Base-by-base conservation (phyloP, 2,888 invertebrate genomes). In the Ennomos quercinarius region DNA sequence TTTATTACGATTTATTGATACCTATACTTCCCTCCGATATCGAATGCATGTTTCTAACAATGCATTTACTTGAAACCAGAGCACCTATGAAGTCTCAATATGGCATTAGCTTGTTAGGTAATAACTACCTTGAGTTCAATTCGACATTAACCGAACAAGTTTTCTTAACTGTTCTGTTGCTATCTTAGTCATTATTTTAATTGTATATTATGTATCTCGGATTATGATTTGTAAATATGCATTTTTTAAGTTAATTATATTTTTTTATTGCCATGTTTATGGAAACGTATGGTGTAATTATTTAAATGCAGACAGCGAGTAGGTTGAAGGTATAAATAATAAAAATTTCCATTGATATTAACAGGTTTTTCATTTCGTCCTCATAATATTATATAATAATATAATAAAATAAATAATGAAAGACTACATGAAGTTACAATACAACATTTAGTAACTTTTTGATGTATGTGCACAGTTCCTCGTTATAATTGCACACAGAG, bases 201-300 rank as follows among this genome's bases (percentile, higher is more conserved):
- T 84, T 91, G 89, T 91, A 88, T 91, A 87, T 87, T 91, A 84
- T 91, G 79, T 91, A 87, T 89, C 51, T 84, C 81, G 83, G 80
- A 83, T 80, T 84, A 81, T 88, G 80, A 89, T 90, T 90, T 92
- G 91, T 91, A 92, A 91, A 91, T 92, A 91, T 86, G 85, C 80
- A 81, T 83, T 86, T 81, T 74, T 84, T 89, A 89, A 89, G 86
- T 89, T 91, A 89, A 87, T 84, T 84, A 71, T 80, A 84, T 83
- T 85, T 83, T 84, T 86, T 87, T 85, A 87, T 86, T 91, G 92
- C 92, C 92, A 91, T 82, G 71, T 55, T 39, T 51, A 51, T 81
- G 83, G 82, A 86, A 82, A 82, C 77, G 83, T 87, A 84, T 84
- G 90, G 80, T 84, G 80, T 81, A 83, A 76, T 75, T 88, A 89